A percentile compares a stretch with the other conserved stretches of the same genome.
Evolutionary conservation across 2,797 vertebrate genomes (phyloP).

Genomic region (Macropus fuliginosus): DNA sequence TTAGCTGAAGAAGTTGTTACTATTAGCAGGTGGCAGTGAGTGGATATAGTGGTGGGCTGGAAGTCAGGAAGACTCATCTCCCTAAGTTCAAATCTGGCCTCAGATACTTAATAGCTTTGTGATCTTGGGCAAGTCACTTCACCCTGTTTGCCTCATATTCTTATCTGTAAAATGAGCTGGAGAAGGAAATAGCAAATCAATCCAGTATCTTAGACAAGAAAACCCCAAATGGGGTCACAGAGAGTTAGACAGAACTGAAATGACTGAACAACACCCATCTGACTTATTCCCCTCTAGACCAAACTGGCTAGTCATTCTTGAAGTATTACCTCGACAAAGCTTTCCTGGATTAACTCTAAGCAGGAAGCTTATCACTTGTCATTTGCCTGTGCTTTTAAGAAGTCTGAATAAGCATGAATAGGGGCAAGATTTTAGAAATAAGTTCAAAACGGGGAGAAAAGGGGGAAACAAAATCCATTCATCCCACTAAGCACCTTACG

Average conservation of each 20-base stretch:
- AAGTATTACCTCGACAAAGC: background rate
- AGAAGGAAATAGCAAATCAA: background rate
- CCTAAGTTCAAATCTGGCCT: background rate
- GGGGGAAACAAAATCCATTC: background rate
- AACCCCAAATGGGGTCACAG: background rate
- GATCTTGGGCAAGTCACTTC: background rate
- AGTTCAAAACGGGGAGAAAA: background rate
- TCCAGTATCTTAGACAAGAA: background rate
- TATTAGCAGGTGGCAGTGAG: background rate
- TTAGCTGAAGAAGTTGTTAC: background rate
- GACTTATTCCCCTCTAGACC: background rate
- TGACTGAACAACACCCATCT: background rate
- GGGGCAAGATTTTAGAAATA: background rate
- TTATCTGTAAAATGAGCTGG: background rate
- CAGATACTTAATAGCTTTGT: background rate
- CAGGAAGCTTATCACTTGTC: constrained; percentile 5
- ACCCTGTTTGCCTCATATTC: background rate
- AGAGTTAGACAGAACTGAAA: background rate
- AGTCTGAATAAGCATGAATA: background rate
- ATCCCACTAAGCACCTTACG: background rate
- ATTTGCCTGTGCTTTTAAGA: background rate
- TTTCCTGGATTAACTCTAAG: background rate
- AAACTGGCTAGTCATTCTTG: background rate
- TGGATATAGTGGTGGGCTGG: background rate
- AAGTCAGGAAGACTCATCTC: background rate